Evolutionary conservation across 2,888 invertebrate species (phyloP).

Genomic region (Escarpia spicata): DNA sequence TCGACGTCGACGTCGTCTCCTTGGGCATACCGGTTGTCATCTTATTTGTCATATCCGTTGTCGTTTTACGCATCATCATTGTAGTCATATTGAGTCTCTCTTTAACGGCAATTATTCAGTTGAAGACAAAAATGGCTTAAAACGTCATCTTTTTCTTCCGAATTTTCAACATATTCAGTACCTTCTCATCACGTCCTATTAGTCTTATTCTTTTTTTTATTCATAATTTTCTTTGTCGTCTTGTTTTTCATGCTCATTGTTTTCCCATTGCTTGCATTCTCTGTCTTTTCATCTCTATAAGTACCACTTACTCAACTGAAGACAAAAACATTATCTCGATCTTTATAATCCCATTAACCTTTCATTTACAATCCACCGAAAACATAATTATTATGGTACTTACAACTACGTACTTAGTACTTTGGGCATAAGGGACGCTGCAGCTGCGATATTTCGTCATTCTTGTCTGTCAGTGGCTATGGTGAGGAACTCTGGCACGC

Average conservation of each 20-base stretch:
- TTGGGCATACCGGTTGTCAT: background rate
- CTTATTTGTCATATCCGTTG: background rate
- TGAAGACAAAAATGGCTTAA: too few relatives aligned
- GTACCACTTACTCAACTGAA: background rate
- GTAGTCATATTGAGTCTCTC: too few relatives aligned
- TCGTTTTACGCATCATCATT: background rate
- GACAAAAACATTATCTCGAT: background rate
- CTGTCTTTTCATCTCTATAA: background rate
- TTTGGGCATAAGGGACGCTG: too few relatives aligned
- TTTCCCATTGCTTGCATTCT: background rate
- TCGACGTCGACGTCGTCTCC: too few relatives aligned
- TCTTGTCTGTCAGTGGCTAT: too few relatives aligned
- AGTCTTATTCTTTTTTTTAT: background rate
- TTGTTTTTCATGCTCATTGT: background rate
- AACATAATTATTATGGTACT: too few relatives aligned
- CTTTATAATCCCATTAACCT: too few relatives aligned
- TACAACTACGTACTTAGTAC: too few relatives aligned
- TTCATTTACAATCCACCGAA: too few relatives aligned
- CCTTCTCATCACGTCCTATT: background rate
- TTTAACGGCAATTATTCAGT: too few relatives aligned
- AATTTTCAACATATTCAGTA: background rate
- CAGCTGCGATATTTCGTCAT: too few relatives aligned
- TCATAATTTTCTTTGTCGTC: background rate
- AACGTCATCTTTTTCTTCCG: background rate
- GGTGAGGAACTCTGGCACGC: too few relatives aligned